Evolutionary conservation across 2,888 invertebrate species (phyloP).

Genomic region (Drepanosiphum platanoidis): DNA sequence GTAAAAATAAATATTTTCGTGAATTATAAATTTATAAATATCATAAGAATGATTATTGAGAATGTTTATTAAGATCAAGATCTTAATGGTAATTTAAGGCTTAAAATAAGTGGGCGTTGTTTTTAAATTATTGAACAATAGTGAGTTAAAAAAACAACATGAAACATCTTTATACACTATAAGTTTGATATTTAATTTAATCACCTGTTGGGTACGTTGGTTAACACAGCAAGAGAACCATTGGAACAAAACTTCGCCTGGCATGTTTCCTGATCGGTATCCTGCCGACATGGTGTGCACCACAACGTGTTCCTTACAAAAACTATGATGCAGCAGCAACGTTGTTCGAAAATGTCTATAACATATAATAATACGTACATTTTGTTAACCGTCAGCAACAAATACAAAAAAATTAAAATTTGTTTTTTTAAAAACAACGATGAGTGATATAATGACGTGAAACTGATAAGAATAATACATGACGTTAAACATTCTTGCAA

Average conservation of each 20-base stretch:
- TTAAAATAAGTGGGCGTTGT: background rate
- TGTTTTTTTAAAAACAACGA: no score
- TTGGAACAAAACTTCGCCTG: constrained; percentile 83
- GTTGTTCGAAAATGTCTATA: background rate
- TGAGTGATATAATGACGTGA: background rate
- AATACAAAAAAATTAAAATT: no score
- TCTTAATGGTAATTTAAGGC: no score
- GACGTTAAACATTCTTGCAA: no score
- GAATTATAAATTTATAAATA: background rate
- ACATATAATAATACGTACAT: background rate
- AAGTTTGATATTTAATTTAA: constrained; percentile 9
- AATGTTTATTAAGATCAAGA: background rate
- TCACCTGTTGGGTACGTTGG: constrained; percentile 74
- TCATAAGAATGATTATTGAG: background rate
- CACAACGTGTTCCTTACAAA: background rate
- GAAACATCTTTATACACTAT: background rate
- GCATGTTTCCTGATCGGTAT: constrained; percentile 64
- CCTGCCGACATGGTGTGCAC: constrained; percentile 63
- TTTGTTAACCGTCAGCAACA: no score
- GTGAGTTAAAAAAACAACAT: background rate
- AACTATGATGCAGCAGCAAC: background rate
- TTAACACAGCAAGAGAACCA: constrained; percentile 92
- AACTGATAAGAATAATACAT: no score
- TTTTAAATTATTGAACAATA: background rate
- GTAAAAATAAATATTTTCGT: no score